phyloP scores from a whole-genome alignment of 2,113 vertebrate species.

The Carassius gibelio region DNA sequence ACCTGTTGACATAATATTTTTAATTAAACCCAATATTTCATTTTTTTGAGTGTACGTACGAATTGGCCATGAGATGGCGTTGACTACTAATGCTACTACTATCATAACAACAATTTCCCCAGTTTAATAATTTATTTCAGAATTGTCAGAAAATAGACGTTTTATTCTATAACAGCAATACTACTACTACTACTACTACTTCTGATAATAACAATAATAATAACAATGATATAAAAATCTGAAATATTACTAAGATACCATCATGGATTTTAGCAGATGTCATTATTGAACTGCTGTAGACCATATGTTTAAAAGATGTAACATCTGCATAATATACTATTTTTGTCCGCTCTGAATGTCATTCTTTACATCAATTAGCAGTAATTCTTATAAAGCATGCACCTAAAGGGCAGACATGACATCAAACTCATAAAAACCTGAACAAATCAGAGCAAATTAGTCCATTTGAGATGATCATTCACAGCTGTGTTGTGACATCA shows the following conservation, averaged over 20 bases:
- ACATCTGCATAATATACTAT: not conserved
- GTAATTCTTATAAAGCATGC: not conserved
- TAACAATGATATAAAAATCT: not conserved
- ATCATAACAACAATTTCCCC: not conserved
- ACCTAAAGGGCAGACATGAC: slow-evolving; percentile 1
- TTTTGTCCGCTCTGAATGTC: not conserved
- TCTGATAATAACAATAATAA: not conserved
- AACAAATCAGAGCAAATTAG: slow-evolving; percentile 25
- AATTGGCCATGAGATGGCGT: too few species aligned
- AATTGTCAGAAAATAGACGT: not conserved
- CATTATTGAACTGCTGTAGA: not conserved
- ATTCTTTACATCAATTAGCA: slow-evolving; percentile 4
- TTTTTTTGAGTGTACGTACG: too few species aligned
- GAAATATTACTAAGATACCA: not conserved
- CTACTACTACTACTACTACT: not conserved
- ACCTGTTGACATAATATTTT: too few species aligned
- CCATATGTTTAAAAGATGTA: not conserved
- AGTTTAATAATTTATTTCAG: not conserved
- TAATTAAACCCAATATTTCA: too few species aligned
- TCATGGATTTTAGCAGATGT: not conserved
- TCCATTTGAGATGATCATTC: not conserved
- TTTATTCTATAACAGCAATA: not conserved
- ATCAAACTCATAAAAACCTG: not conserved
- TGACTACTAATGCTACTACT: not conserved
- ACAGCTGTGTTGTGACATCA: slow-evolving; percentile 31